Percentiles rank a stretch among this genome's conserved stretches.
phyloP scores from a whole-genome alignment of 1,140 invertebrate genomes.

The Homalodisca vitripennis region DNA sequence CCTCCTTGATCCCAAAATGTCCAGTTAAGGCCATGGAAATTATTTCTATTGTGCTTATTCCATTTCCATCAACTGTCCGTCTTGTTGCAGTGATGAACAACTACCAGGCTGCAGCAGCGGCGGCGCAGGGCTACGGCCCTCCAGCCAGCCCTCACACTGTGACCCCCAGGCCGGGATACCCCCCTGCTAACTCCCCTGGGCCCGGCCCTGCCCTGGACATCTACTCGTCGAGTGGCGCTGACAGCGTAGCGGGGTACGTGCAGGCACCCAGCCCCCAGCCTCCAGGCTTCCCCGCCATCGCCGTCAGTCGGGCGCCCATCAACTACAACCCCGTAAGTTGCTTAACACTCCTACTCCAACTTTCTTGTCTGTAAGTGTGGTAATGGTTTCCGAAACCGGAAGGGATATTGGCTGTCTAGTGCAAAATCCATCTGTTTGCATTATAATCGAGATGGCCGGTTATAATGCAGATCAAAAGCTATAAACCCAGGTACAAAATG shows the following conservation, averaged over 20 bases:
- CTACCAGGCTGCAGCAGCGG: constrained; percentile 65
- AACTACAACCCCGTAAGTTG: constrained; percentile 85
- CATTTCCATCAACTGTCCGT: not conserved
- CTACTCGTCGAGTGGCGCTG: constrained; percentile 75
- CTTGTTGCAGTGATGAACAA: constrained; percentile 87
- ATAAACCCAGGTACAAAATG: no score
- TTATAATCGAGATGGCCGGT: no score
- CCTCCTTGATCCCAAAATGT: no score
- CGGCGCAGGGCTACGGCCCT: constrained; percentile 68
- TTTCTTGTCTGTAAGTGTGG: no score
- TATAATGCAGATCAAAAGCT: no score
- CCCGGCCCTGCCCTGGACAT: constrained; percentile 85
- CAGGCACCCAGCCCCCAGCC: constrained; percentile 91
- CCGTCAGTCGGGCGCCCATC: constrained; percentile 83
- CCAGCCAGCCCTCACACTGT: constrained; percentile 64
- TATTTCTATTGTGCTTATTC: not conserved
- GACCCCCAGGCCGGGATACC: constrained; percentile 68
- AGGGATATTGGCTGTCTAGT: no score
- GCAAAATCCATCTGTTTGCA: no score
- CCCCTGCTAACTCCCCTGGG: constrained; percentile 78
- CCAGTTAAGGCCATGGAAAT: no score
- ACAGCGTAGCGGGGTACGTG: constrained; percentile 84
- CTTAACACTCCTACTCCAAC: no score
- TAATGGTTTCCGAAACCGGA: no score
- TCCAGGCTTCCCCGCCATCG: constrained; percentile 81